Evolutionary conservation across 2,888 invertebrate species (phyloP).

Genomic region (Meganola albula): DNA sequence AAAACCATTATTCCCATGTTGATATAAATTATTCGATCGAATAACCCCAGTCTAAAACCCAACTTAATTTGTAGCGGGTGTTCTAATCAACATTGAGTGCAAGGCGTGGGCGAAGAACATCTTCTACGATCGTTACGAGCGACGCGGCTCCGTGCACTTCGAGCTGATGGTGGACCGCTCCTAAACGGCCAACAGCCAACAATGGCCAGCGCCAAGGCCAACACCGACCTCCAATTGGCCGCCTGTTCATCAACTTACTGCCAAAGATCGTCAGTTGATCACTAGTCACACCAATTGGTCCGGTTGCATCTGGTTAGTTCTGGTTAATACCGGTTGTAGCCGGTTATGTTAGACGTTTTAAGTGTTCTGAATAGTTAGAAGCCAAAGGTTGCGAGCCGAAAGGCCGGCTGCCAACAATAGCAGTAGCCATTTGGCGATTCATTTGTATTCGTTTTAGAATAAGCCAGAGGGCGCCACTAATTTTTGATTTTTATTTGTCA

Average conservation of each 20-base stretch:
- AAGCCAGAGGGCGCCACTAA: conserved; percentile 65
- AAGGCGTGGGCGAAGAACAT: conserved; percentile 96
- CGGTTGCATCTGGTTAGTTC: too few species aligned
- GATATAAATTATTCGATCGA: too few species aligned
- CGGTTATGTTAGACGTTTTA: conserved; percentile 29
- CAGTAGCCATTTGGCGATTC: conserved; percentile 76
- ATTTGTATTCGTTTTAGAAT: conserved; percentile 77
- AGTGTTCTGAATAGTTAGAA: conserved; percentile 30
- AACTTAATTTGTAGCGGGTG: conserved; percentile 81
- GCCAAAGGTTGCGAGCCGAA: conserved; percentile 31
- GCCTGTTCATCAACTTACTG: conserved; percentile 35
- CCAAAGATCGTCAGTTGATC: conserved; percentile 37
- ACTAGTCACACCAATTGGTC: conserved; percentile 35
- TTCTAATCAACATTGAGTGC: conserved; percentile 95
- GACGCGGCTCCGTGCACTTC: conserved; percentile 95
- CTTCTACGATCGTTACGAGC: conserved; percentile 89
- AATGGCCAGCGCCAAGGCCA: conserved; percentile 17
- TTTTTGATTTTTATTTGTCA: conserved; percentile 55
- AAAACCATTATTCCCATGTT: too few species aligned
- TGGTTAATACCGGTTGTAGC: conserved; percentile 20
- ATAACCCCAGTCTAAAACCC: too few species aligned
- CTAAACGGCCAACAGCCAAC: conserved; percentile 42
- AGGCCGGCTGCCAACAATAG: conserved; percentile 53
- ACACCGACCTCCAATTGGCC: conserved; percentile 28
- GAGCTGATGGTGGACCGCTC: conserved; percentile 91